phyloP scores from a whole-genome alignment of 2,888 invertebrate genomes.

The Exocentrus adspersus region DNA sequence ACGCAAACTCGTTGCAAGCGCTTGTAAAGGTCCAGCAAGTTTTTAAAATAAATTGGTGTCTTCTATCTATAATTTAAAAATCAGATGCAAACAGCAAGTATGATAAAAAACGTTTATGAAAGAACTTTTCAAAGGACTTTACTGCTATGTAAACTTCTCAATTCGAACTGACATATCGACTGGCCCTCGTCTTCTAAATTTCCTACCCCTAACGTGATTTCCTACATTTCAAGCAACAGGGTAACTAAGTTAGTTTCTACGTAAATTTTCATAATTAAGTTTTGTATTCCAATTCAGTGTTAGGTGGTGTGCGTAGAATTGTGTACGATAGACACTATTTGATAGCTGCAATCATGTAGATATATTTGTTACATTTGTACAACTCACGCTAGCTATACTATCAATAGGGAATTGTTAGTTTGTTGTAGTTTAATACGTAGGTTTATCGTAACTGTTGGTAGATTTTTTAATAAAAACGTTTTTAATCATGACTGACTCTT shows the following conservation, averaged over 20 bases:
- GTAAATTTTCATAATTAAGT: conserved; percentile 17
- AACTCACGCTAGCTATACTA: conserved; percentile 4
- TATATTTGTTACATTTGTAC: conserved; percentile 24
- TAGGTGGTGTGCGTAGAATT: conserved; percentile 9
- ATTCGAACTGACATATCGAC: no score
- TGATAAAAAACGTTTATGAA: no score
- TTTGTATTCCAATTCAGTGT: conserved; percentile 18
- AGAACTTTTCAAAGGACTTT: no score
- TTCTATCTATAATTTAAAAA: no score
- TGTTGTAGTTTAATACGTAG: conserved; percentile 18
- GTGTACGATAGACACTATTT: conserved; percentile 6
- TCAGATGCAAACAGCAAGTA: no score
- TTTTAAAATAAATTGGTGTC: no score
- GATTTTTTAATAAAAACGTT: conserved; percentile 14
- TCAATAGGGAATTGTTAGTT: conserved; percentile 18
- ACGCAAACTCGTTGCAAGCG: no score
- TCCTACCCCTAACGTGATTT: conserved; percentile 20
- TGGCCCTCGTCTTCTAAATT: neutral
- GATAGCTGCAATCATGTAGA: conserved; percentile 15
- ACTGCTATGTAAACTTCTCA: no score
- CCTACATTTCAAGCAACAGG: conserved; percentile 29
- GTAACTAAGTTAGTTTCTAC: conserved; percentile 22
- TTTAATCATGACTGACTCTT: neutral
- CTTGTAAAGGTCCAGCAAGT: no score
- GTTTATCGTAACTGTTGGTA: conserved; percentile 13